These are phyloP conservation scores for Trichomycterus rosablanca DNA, from an alignment of 2,113 vertebrate genomes.

Conservation along the genomic window DNA sequence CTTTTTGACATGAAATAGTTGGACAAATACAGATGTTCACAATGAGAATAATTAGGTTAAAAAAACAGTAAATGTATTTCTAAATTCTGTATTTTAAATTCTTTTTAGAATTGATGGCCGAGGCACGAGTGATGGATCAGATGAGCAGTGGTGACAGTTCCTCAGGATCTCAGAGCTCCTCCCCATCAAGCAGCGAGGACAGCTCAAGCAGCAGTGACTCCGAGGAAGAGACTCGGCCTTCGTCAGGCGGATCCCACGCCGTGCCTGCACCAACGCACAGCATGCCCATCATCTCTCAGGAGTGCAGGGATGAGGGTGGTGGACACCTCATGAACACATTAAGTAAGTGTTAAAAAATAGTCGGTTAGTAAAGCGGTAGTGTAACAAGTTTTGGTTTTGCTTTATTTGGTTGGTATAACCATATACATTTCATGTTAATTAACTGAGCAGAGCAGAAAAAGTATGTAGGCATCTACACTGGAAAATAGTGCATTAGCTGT, in stretches of 20 bases:
- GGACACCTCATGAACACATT: conserved; percentile 87
- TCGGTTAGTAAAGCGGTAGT: too few species aligned
- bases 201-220: conserved; percentile 83
- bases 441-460: too few species aligned
- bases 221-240: conserved; percentile 68
- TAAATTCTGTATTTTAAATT: too few species aligned
- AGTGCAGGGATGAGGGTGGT: conserved; percentile 67
- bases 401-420: too few species aligned
- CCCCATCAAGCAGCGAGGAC: conserved; percentile 82
- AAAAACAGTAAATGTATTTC: too few species aligned
- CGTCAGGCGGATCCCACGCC: conserved; percentile 47
- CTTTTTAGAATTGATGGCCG: conserved; percentile 86
- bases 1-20: too few species aligned
- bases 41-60: too few species aligned
- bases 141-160: conserved; percentile 91
- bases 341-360: conserved; percentile 77
- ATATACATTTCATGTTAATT: too few species aligned
- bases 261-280: conserved; percentile 54
- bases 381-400: too few species aligned
- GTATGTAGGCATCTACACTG: too few species aligned
- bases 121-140: conserved; percentile 89
- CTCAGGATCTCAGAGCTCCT: conserved; percentile 88
- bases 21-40: too few species aligned
- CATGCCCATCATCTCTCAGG: conserved; percentile 63
- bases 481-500: too few species aligned